Evolutionary conservation across 2,797 vertebrate genomes (phyloP).

Genomic region (Allenopithecus nigroviridis): DNA sequence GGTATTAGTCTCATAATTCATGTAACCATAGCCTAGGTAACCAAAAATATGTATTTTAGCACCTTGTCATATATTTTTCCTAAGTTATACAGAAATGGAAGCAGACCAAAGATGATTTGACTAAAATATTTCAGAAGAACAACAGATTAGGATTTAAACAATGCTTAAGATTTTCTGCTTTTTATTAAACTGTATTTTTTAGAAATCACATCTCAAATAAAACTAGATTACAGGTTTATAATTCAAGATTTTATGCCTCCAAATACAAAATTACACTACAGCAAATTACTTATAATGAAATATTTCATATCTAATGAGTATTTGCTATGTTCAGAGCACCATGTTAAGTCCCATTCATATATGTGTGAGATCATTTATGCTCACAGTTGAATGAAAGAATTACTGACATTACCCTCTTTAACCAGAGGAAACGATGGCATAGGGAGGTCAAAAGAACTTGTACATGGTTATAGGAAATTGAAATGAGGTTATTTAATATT

Average conservation of each 20-base stretch:
- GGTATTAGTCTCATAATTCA: conserved; percentile 13
- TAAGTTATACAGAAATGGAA: conserved; percentile 13
- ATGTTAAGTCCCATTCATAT: not conserved
- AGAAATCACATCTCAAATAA: conserved; percentile 56
- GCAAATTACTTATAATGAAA: conserved; percentile 65
- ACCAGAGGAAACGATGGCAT: not conserved
- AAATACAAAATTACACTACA: conserved; percentile 59
- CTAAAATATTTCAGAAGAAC: conserved; percentile 7
- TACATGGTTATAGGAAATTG: not conserved
- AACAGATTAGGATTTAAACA: not conserved
- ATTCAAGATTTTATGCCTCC: conserved; percentile 48
- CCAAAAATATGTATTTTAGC: not conserved
- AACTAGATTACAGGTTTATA: conserved; percentile 48
- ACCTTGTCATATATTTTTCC: not conserved
- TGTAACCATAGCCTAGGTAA: not conserved
- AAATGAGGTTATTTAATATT: not conserved
- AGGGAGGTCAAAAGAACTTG: not conserved
- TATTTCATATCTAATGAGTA: conserved; percentile 61
- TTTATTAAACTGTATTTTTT: conserved; percentile 13
- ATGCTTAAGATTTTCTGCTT: conserved; percentile 1
- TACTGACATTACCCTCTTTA: not conserved
- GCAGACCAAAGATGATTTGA: not conserved
- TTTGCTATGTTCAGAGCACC: not conserved
- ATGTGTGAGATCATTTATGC: not conserved
- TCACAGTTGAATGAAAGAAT: not conserved